These are phyloP conservation scores for Lomographa bimaculata DNA, from an alignment of 2,888 invertebrate species.

Conservation along the genomic window DNA sequence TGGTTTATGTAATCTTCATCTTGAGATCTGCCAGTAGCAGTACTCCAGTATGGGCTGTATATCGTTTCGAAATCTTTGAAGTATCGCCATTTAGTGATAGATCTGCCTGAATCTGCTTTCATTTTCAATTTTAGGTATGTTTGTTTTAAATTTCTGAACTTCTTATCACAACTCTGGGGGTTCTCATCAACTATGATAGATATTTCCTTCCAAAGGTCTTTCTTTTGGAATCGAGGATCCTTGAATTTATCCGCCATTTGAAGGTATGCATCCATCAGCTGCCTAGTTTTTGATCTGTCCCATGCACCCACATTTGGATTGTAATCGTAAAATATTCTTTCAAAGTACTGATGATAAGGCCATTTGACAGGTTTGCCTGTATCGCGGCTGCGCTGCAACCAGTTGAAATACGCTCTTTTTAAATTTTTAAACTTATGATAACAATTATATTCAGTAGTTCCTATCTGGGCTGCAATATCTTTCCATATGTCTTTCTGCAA, in stretches of 20 bases:
- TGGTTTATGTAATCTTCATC: constrained; percentile 63
- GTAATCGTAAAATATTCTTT: constrained; percentile 68
- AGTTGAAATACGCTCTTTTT: constrained; percentile 68
- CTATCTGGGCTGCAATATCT: constrained; percentile 61
- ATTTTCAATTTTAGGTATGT: constrained; percentile 66
- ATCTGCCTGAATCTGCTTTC: constrained; percentile 50
- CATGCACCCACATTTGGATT: constrained; percentile 59
- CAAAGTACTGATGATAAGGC: constrained; percentile 70
- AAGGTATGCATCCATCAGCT: constrained; percentile 60
- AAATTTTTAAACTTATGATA: constrained; percentile 75
- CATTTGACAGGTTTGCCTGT: constrained; percentile 65
- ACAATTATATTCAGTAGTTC: constrained; percentile 69
- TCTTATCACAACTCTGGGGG: constrained; percentile 64
- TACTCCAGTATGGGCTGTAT: constrained; percentile 39
- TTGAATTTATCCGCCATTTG: constrained; percentile 66
- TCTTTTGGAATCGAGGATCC: constrained; percentile 66
- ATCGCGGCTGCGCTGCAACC: constrained; percentile 57
- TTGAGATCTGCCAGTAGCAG: constrained; percentile 34
- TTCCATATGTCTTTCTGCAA: constrained; percentile 74
- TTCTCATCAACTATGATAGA: constrained; percentile 55
- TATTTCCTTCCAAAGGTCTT: constrained; percentile 72
- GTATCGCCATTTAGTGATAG: constrained; percentile 67
- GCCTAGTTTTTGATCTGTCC: constrained; percentile 60
- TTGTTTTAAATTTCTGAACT: constrained; percentile 73
- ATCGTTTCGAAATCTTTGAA: constrained; percentile 69